Evolutionary conservation across 2,797 vertebrate species (phyloP).

Genomic region (Pteronotus mesoamericanus): DNA sequence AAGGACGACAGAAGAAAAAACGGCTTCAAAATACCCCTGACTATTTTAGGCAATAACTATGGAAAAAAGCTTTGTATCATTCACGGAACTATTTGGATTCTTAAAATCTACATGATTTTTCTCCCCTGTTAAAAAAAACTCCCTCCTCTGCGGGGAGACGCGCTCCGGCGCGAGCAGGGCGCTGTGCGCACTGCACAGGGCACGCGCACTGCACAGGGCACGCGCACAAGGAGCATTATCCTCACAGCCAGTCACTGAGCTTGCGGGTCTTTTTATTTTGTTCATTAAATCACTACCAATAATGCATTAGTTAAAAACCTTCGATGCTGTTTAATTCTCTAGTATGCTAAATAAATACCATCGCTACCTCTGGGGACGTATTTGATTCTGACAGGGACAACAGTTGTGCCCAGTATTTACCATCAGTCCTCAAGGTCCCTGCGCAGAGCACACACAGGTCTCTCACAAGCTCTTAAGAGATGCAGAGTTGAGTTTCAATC

Average conservation of each 20-base stretch:
- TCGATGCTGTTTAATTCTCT: not conserved
- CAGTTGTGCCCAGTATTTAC: not conserved
- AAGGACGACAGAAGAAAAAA: not conserved
- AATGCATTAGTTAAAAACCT: not conserved
- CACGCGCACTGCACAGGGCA: not conserved
- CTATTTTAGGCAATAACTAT: not conserved
- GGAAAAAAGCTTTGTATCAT: not conserved
- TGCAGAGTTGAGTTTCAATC: not conserved
- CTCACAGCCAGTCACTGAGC: not conserved
- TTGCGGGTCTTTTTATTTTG: not conserved
- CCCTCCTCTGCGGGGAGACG: not conserved
- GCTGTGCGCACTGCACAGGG: not conserved
- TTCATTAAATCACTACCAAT: not conserved
- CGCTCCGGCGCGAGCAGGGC: not conserved
- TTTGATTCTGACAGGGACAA: not conserved
- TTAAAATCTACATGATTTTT: not conserved
- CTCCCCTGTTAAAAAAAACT: not conserved
- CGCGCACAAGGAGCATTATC: not conserved
- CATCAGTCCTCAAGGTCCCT: not conserved
- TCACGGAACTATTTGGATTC: not conserved
- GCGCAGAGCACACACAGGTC: not conserved
- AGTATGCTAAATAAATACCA: constrained; percentile 18
- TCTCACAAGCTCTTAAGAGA: not conserved
- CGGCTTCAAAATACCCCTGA: constrained; percentile 14
- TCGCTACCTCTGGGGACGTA: constrained; percentile 23